Base-by-base conservation (phyloP, 2,888 invertebrate species). In the Leptinotarsa peninsularis region DNA sequence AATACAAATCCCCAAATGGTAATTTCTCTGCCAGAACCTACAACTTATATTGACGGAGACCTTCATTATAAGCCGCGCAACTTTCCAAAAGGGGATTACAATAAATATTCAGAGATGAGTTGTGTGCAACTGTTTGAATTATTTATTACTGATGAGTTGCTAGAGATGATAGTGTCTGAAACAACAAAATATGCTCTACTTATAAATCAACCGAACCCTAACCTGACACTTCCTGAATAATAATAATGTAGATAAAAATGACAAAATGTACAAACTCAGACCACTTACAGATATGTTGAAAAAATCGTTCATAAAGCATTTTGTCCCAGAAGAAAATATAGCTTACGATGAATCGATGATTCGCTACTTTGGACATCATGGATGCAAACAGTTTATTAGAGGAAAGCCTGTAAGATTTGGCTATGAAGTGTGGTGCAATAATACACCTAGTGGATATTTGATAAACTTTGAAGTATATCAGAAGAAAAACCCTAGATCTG, bases 381-480 rank as follows among this genome's bases (percentile, higher is more conserved):
- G 82, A 27, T 83, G 81, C 50, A 84, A 84, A 66, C 84, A 85
- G 70, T 86, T 82, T 71, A 80, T 86, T 13, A 79, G 81, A 63
- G 83, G 81, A 2, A 85, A 85, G 71, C 84, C 84, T 27, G 74
- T 84, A n/a, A 66, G 82, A 27, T 84, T 84, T 78, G 83, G 83
- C 21, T 84, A 81, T 72, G 85, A 85, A 79, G 79, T 78, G 17
- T 83, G 84, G 83, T 80, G 81, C 18, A 70, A 83, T 49, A 79
- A 80, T 74, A 81, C 72, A 33, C 60, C 60, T n/a, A 71, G 52
- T 54, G 72, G 72, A 56, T 75, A 75, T 21, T 21, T 75, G n/a
- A 66, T 72, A 56, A 60, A 74, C 52, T 77, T 73, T 33, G 73
- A 77, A 54, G 49, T 80, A 68, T 78, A 80, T 56, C 78, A 79